phyloP scores from a whole-genome alignment of 2,113 vertebrate species.

The Aramus guarauna region DNA sequence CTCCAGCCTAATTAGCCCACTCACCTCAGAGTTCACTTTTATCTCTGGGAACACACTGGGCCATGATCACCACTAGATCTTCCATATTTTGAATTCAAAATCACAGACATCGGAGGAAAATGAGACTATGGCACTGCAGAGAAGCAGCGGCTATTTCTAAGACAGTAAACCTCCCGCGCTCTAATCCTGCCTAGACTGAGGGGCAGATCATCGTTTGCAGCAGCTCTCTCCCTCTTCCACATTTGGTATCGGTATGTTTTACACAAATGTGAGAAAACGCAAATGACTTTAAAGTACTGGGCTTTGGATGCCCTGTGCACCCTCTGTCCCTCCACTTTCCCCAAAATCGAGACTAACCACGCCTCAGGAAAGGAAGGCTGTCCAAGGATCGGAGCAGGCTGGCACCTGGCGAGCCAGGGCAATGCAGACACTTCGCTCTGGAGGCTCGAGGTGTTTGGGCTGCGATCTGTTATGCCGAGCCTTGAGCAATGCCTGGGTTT shows the following conservation, averaged over 20 bases:
- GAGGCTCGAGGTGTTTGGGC: background rate
- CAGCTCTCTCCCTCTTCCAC: background rate
- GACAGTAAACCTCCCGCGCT: fast-evolving
- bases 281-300: background rate
- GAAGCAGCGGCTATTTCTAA: background rate
- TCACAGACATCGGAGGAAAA: background rate
- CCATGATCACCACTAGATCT: background rate
- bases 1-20: background rate
- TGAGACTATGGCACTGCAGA: background rate
- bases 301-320: background rate
- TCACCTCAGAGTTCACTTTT: background rate
- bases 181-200: background rate
- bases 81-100: background rate
- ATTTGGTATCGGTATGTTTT: fast-evolving
- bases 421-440: background rate
- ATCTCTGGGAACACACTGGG: background rate
- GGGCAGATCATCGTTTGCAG: too few relatives aligned
- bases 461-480: slow-evolving; percentile 3
- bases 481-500: background rate
- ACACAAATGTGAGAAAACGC: background rate
- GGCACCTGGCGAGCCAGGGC: background rate
- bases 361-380: background rate
- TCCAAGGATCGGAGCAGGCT: background rate
- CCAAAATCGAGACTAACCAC: background rate
- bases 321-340: background rate